Base-by-base conservation (phyloP, 2,113 vertebrate species). In the Pandion haliaetus region DNA sequence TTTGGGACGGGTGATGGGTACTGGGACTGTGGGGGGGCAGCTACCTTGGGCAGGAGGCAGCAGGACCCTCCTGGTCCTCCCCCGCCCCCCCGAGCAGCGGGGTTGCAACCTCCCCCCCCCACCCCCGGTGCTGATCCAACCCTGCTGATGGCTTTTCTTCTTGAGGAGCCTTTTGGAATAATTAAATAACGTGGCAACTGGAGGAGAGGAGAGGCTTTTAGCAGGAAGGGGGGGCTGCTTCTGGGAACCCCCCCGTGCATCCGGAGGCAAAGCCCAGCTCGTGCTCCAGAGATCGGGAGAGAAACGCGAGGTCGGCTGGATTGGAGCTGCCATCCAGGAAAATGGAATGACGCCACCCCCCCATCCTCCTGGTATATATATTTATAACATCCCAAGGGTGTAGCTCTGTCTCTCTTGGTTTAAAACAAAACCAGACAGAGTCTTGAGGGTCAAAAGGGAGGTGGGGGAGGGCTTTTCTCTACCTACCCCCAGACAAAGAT, bases 401-500 rank as follows among this genome's bases (percentile, higher is more conserved):
- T 18, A 85, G 91, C 76, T 85, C 87, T 74, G 90, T 70, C 93
- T 93, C 87, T 91, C 91, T 78, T 58, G 84, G 90, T 73, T 93
- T 91, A 93, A 96, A 91, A 91, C 88, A 96, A 96, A 95, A 86
- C 95, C 93, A 95, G 95, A 78, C 87, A 69, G 79, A 95, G 90
- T 80, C 83, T n/a, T n/a, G 93, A 81, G 87, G 93, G 95, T 93
- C 90, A 93, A 73, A 91, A 91, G 87, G 87, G 93, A 93, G 90
- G 74, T 50, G 95, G 90, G 90, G 90, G 93, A 85, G 90, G 90
- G 83, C 58, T 88, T 72, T 84, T 57, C 58, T n/a, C 87, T 84
- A 85, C 95, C 93, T 95, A 88, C 65, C 90, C 95, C 95, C 79
- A 59, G 90, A 96, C 93, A 96, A 96, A 95, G 95, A 93, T 95